phyloP scores from a whole-genome alignment of 2,113 vertebrate genomes.

The Capricornis sumatraensis region DNA sequence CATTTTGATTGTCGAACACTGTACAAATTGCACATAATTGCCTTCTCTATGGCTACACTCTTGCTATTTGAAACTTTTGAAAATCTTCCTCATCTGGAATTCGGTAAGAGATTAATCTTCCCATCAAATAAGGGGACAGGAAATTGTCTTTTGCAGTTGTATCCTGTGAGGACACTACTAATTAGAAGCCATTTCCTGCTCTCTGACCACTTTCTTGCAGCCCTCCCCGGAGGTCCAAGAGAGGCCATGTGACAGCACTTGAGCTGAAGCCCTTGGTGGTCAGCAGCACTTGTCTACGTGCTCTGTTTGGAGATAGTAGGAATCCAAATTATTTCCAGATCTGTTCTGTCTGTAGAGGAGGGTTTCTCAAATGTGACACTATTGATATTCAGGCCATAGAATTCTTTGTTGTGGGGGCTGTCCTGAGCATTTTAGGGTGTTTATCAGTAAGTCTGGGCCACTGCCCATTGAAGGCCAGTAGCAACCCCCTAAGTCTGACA shows the following conservation, averaged over 20 bases:
- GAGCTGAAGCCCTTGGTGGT: conserved; percentile 33
- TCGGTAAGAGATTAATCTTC: conserved; percentile 77
- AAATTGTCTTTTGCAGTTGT: conserved; percentile 74
- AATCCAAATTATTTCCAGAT: conserved; percentile 69
- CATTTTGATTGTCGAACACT: conserved; percentile 74
- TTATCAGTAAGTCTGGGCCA: not conserved
- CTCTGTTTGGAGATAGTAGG: conserved; percentile 13
- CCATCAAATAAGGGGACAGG: conserved; percentile 72
- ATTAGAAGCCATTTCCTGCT: conserved; percentile 77
- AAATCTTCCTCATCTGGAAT: conserved; percentile 79
- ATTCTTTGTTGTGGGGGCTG: not conserved
- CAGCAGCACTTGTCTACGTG: not conserved
- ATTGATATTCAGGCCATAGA: not conserved
- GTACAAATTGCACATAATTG: conserved; percentile 77
- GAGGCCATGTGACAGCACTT: conserved; percentile 9
- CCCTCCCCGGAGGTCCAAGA: conserved; percentile 50
- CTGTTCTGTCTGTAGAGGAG: not conserved
- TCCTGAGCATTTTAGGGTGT: not conserved
- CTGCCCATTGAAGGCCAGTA: not conserved
- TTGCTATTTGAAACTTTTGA: conserved; percentile 75
- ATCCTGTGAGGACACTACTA: conserved; percentile 72
- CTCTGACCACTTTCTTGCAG: conserved; percentile 71
- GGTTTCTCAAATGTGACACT: not conserved
- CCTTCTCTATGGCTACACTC: conserved; percentile 67
- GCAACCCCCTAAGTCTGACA: not conserved